phyloP scores from a whole-genome alignment of 2,797 vertebrate genomes.

The Arremon aurantiirostris region DNA sequence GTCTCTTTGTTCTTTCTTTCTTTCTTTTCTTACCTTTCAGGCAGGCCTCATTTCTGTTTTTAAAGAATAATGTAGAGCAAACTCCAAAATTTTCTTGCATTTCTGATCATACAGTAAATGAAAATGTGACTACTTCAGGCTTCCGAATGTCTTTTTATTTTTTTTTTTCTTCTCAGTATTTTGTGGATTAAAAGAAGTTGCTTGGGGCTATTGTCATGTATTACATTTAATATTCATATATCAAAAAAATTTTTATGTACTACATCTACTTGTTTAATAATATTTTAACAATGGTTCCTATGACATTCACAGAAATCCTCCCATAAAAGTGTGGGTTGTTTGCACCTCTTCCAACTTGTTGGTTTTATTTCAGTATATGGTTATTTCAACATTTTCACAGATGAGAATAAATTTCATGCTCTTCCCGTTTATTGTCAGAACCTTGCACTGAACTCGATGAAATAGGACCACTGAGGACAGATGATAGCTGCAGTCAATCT shows the following conservation, averaged over 20 bases:
- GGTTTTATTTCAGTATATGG: neutral
- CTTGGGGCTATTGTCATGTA: constrained; percentile 3
- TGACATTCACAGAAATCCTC: neutral
- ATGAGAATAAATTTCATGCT: neutral
- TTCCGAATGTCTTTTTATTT: constrained; percentile 6
- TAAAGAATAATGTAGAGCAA: neutral
- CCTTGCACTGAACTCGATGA: neutral
- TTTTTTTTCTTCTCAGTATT: neutral
- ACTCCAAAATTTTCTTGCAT: neutral
- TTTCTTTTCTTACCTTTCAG: neutral
- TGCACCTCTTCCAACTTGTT: neutral
- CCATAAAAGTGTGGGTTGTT: neutral
- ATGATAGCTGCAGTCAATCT: neutral
- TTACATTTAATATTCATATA: constrained; percentile 22
- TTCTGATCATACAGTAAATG: constrained; percentile 1
- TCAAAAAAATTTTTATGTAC: neutral
- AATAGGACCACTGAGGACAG: neutral
- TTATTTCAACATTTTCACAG: neutral
- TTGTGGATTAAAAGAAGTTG: neutral
- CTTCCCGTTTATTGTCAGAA: neutral
- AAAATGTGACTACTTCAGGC: neutral
- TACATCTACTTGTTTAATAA: neutral
- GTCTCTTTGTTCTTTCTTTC: neutral
- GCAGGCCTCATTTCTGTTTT: neutral
- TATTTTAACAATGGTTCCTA: neutral